These are phyloP conservation scores for Mastomys coucha DNA, from an alignment of 2,113 vertebrate genomes.

Conservation along the genomic window DNA sequence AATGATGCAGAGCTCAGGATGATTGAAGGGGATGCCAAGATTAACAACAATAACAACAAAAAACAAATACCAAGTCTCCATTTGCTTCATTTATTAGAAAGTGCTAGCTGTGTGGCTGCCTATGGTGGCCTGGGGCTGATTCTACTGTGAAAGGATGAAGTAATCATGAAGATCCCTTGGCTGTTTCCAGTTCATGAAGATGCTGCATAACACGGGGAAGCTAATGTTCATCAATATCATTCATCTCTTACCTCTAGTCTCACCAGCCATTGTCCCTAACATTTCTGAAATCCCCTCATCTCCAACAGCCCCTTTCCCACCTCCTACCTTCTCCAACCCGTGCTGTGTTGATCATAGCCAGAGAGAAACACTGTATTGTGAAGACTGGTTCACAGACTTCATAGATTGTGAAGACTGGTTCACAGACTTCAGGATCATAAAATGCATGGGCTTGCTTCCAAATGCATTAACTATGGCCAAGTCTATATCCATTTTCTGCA, in stretches of 20 bases:
- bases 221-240: rapidly evolving
- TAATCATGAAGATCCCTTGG: background rate
- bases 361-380: background rate
- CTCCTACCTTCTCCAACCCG: background rate
- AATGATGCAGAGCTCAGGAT: background rate
- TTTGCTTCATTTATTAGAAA: background rate
- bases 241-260: background rate
- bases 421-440: background rate
- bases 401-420: rapidly evolving
- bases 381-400: too few species aligned
- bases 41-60: background rate
- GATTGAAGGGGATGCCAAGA: background rate
- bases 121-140: background rate
- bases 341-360: background rate
- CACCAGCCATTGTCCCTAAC: too few species aligned
- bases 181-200: background rate
- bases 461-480: background rate
- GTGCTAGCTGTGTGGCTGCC: background rate
- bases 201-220: rapidly evolving
- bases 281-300: background rate
- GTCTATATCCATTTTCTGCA: background rate
- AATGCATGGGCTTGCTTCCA: background rate
- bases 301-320: background rate
- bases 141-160: too few species aligned
- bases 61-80: background rate